These are phyloP conservation scores for Cydia amplana DNA, from an alignment of 1,140 invertebrate genomes.

Conservation along the genomic window DNA sequence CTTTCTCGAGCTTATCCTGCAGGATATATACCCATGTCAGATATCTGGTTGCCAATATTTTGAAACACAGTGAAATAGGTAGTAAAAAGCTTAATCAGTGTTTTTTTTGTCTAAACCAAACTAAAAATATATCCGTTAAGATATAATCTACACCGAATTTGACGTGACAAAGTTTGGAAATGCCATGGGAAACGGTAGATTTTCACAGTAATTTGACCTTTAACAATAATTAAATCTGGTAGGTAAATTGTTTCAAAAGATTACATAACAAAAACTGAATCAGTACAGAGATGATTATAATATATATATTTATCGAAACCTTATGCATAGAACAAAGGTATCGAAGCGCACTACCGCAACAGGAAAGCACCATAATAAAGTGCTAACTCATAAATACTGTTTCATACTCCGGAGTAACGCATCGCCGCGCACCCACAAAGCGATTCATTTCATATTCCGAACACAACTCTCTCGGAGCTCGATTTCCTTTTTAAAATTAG, in stretches of 20 bases:
- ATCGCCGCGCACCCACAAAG: constrained; percentile 69
- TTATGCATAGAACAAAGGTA: constrained; percentile 31
- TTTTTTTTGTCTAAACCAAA: too few species aligned
- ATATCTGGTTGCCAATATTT: constrained; percentile 33
- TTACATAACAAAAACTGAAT: too few species aligned
- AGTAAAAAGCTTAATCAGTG: too few species aligned
- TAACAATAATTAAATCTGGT: too few species aligned
- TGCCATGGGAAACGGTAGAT: too few species aligned
- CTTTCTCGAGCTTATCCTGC: constrained; percentile 80
- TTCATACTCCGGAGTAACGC: constrained; percentile 54
- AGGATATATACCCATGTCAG: constrained; percentile 30
- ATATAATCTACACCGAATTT: too few species aligned
- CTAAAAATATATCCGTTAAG: too few species aligned
- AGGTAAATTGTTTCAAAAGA: too few species aligned
- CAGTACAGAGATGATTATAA: background rate
- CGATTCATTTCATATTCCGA: constrained; percentile 67
- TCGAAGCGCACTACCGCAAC: constrained; percentile 36
- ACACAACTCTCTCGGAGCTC: constrained; percentile 58
- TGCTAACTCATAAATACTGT: constrained; percentile 52
- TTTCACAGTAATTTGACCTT: too few species aligned
- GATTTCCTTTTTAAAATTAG: constrained; percentile 77
- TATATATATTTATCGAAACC: background rate
- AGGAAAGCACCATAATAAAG: constrained; percentile 56
- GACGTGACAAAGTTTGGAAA: too few species aligned
- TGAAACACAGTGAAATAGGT: background rate